Evolutionary conservation across 2,113 vertebrate genomes (phyloP), one percentile per base, ranked within the genome.

Genomic region (Amblyopsis rosae): DNA sequence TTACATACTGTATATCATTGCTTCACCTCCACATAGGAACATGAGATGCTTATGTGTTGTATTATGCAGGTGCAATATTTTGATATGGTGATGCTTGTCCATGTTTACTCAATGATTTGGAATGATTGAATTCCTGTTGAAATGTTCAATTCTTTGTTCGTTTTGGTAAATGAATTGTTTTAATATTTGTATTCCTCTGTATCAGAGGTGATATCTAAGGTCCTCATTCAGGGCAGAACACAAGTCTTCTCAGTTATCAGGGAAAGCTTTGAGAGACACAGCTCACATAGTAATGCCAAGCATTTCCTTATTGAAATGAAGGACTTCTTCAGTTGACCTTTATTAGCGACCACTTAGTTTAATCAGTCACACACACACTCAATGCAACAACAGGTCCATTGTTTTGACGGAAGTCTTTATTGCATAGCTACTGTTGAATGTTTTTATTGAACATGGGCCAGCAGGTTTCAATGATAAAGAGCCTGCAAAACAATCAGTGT

Each of bases 161-260:
- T n/a, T 61, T 15, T 12, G 16, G 46, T 13, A 41, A 57, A 70
- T n/a, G 48, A 45, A 7, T n/a, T 13, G 32, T 65, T 46, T 41
- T 50, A n/a, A 3, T 7, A 58, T 58, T 46, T 51, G 55, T 63
- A n/a, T 65, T 87, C 65, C 90, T 92, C 90, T 91, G 91, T 86
- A 90, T 91, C 91, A 92, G 91, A 92, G 91, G 50, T 66, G 41
- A 70, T 70, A 68, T 71, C 63, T 60, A 57, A 53, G 58, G 61
- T 59, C 68, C 62, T 77, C 64, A 57, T 84, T 80, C 48, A 56
- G 12, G 54, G 70, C 54, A 59, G 60, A 72, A 63, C 50, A 63
- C 67, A 73, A 15, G 50, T 47, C 41, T 59, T 73, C 62, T 74
- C 55, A 66, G 51, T 70, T 10, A 70, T 72, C 45, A 76, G 35